A percentile compares a stretch with the other conserved stretches of the same genome.
These are phyloP conservation scores for Brachyopa scutellaris DNA, from an alignment of 2,888 invertebrate species.

Conservation along the genomic window DNA sequence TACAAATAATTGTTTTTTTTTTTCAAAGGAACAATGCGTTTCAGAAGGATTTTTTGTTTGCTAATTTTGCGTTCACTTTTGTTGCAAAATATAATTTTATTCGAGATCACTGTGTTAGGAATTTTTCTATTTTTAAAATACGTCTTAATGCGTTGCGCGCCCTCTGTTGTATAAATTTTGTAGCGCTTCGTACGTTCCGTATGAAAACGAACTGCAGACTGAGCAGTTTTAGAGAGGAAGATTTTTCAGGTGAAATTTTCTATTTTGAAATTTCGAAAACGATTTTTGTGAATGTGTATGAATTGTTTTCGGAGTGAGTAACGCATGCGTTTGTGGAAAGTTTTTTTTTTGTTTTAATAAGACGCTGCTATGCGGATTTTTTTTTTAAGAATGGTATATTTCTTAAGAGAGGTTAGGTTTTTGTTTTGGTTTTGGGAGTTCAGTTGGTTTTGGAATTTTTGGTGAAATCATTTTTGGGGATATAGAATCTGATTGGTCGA, in stretches of 20 bases:
- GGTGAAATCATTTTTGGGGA: too few species aligned
- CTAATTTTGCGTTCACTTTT: conserved; percentile 18
- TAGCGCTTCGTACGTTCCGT: conserved; percentile 33
- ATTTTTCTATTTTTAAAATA: conserved; percentile 69
- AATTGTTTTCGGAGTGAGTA: conserved; percentile 41
- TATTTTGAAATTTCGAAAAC: conserved; percentile 66
- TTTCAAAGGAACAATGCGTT: conserved; percentile 36
- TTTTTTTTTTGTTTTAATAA: not conserved
- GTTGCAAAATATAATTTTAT: not conserved
- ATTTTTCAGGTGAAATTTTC: conserved; percentile 50
- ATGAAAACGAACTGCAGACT: conserved; percentile 46
- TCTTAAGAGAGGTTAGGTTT: not conserved
- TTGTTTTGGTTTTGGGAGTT: not conserved
- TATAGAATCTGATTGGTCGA: too few species aligned
- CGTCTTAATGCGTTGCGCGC: conserved; percentile 55
- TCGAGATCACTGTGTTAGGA: conserved; percentile 53
- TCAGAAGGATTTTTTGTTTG: conserved; percentile 27
- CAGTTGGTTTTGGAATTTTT: not conserved
- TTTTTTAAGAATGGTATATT: not conserved
- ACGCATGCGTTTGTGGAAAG: conserved; percentile 32
- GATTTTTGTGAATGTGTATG: conserved; percentile 13
- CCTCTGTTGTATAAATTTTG: conserved; percentile 1
- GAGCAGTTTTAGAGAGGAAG: conserved; percentile 23
- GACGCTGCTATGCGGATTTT: not conserved
- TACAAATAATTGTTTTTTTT: not conserved